Evolutionary conservation across 92 coral and sea anemone species (phyloP).

Genomic region (Heliopora coerulea): DNA sequence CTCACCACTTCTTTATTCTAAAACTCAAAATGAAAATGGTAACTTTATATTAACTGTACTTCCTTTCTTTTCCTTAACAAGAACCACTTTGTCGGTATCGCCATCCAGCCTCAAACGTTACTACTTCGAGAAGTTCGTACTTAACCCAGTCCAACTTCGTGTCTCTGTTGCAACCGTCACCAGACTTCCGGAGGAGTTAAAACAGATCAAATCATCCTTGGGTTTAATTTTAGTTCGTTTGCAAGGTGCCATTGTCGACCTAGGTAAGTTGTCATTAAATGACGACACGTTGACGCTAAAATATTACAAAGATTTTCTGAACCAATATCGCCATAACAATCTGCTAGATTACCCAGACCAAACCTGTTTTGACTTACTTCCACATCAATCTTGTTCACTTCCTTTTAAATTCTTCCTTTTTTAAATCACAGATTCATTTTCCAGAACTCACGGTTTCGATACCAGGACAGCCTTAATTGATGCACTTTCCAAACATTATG

Average conservation of each 20-base stretch:
- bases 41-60: no score
- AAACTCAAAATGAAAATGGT: no score
- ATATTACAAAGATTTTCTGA: neutral
- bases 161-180: conserved; percentile 86
- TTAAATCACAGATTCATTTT: conserved; percentile 66
- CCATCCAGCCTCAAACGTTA: conserved; percentile 74
- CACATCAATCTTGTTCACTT: neutral
- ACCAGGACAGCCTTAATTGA: conserved; percentile 72
- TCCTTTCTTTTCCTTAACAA: conserved; percentile 8
- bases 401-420: neutral
- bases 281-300: no score
- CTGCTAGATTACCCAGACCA: no score
- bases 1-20: no score
- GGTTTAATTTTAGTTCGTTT: conserved; percentile 87
- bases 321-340: neutral
- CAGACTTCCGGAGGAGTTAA: conserved; percentile 84
- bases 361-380: no score
- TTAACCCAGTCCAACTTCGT: conserved; percentile 86
- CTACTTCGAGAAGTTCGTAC: conserved; percentile 85
- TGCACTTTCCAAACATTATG: conserved; percentile 84
- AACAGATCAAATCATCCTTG: conserved; percentile 71
- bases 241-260: conserved; percentile 86
- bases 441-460: conserved; percentile 83
- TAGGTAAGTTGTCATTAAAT: conserved; percentile 64
- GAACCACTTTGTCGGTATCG: conserved; percentile 69